A percentile compares a stretch with the other conserved stretches of the same genome.
phyloP scores from a whole-genome alignment of 2,888 invertebrate genomes.

The Parnassius apollo region DNA sequence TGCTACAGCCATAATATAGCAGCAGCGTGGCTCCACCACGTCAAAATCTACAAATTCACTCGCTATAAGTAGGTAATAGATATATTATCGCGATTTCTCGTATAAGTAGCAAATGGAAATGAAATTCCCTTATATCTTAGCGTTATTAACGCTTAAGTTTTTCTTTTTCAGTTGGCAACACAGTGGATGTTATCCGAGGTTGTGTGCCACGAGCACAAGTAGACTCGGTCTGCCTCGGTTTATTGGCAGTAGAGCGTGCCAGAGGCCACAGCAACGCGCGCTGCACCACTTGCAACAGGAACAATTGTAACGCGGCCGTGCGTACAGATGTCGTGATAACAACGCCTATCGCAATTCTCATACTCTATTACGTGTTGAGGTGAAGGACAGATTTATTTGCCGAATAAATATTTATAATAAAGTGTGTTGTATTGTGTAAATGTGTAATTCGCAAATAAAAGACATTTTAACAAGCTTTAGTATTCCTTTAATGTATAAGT shows the following conservation, averaged over 20 bases:
- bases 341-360: constrained; percentile 35
- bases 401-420: neutral
- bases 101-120: no score
- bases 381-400: constrained; percentile 35
- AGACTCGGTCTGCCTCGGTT: constrained; percentile 66
- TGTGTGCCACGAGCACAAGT: constrained; percentile 65
- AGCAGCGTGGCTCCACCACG: no score
- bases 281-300: constrained; percentile 64
- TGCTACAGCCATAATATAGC: no score
- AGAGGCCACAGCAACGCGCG: constrained; percentile 72
- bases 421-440: constrained; percentile 11
- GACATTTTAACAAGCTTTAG: constrained; percentile 10
- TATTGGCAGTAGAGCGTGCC: constrained; percentile 65
- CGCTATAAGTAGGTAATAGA: no score
- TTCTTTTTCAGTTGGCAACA: constrained; percentile 67
- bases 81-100: no score
- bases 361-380: constrained; percentile 53
- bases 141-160: neutral
- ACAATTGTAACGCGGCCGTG: constrained; percentile 63
- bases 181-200: constrained; percentile 66
- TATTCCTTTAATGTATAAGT: constrained; percentile 1
- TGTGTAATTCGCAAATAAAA: constrained; percentile 12
- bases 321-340: constrained; percentile 33
- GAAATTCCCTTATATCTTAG: no score
- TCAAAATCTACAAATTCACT: no score